These are phyloP conservation scores for Eupithecia tripunctaria DNA, from an alignment of 2,888 invertebrate genomes.

Conservation along the genomic window DNA sequence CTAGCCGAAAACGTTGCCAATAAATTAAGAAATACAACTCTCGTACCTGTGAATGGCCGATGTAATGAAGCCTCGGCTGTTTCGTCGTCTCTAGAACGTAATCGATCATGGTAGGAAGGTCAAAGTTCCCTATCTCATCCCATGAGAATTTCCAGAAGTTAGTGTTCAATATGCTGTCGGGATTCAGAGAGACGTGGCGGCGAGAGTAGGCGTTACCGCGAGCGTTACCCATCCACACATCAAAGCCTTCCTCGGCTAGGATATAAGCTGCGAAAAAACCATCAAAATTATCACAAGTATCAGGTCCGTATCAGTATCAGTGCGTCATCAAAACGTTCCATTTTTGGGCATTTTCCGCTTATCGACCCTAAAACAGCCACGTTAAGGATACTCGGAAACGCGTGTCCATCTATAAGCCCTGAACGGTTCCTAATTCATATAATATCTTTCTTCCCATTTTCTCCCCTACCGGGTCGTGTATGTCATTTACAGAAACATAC, in stretches of 20 bases:
- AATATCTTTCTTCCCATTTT: too few species aligned
- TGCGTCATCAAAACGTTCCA: not conserved
- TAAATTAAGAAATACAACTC: not conserved
- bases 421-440: too few species aligned
- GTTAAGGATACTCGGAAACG: too few species aligned
- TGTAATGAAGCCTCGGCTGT: slow-evolving; percentile 86
- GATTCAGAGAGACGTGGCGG: slow-evolving; percentile 77
- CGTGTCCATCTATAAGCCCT: too few species aligned
- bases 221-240: slow-evolving; percentile 93
- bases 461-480: too few species aligned
- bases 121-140: slow-evolving; percentile 92
- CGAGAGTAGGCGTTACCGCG: slow-evolving; percentile 89
- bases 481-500: too few species aligned
- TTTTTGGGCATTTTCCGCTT: too few species aligned
- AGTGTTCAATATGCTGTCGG: slow-evolving; percentile 62
- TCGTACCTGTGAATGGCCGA: slow-evolving; percentile 89
- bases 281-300: not conserved
- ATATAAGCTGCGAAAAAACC: slow-evolving; percentile 63
- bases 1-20: too few species aligned
- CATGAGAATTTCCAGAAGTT: slow-evolving; percentile 90
- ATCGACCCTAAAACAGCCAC: too few species aligned
- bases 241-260: slow-evolving; percentile 88
- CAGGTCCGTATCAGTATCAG: not conserved
- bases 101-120: slow-evolving; percentile 93
- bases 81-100: slow-evolving; percentile 86